Conservation (phyloP, 1,140 invertebrate species). For the Ostrea denselamellosa region DNA sequence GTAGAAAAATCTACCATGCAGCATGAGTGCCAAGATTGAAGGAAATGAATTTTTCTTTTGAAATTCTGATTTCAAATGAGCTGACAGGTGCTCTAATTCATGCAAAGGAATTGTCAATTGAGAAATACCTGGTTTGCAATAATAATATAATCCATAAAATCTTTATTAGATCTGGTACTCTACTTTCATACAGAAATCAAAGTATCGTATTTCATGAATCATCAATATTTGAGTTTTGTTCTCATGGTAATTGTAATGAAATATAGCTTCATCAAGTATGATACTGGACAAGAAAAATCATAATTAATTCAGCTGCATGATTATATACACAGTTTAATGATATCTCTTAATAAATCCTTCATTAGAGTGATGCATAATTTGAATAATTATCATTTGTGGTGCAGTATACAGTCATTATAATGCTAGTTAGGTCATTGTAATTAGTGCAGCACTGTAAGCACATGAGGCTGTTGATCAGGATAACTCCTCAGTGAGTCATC, state of each 20-base stretch:
- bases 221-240: neutral
- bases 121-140: neutral
- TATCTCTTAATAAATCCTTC: too few species aligned
- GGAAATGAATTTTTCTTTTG: neutral
- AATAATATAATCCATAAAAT: neutral
- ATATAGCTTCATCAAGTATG: too few species aligned
- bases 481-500: neutral
- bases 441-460: neutral
- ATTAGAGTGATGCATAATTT: too few species aligned
- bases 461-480: neutral
- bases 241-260: too few species aligned
- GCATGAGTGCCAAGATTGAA: neutral
- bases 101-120: neutral
- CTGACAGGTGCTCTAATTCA: neutral
- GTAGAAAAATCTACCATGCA: neutral
- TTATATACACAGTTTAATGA: too few species aligned
- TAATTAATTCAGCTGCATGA: too few species aligned
- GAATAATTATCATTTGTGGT: too few species aligned
- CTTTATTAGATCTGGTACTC: neutral
- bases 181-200: neutral
- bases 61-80: neutral
- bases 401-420: neutral
- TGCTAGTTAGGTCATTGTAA: neutral
- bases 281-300: too few species aligned
- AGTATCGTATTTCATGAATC: neutral